Evolutionary conservation across 1,140 invertebrate genomes (phyloP).

Genomic region (Listronotus bonariensis): DNA sequence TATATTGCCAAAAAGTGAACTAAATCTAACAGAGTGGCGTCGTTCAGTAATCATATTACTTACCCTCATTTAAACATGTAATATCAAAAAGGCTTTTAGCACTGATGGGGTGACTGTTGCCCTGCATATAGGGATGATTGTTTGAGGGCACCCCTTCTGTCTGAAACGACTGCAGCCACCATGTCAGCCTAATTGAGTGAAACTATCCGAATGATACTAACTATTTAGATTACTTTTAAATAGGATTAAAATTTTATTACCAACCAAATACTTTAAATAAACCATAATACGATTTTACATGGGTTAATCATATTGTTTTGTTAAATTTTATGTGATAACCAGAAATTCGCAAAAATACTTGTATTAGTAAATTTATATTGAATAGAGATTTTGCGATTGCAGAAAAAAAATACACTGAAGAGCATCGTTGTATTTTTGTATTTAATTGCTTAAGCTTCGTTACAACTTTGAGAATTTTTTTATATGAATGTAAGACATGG

Average conservation of each 20-base stretch:
- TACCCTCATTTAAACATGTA: conserved; percentile 57
- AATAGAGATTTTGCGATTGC: too few relatives aligned
- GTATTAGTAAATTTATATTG: too few relatives aligned
- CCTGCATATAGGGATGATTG: conserved; percentile 42
- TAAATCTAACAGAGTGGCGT: conserved; percentile 24
- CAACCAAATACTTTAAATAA: not conserved
- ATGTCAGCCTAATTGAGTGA: conserved; percentile 45
- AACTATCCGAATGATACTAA: conserved; percentile 43
- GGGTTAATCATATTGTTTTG: not conserved
- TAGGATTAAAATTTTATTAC: conserved; percentile 23
- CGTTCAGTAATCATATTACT: conserved; percentile 56
- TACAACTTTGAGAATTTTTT: too few relatives aligned
- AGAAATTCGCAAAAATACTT: too few relatives aligned
- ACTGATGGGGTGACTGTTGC: conserved; percentile 45
- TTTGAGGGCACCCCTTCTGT: conserved; percentile 39
- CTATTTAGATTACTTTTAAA: conserved; percentile 46
- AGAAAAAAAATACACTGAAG: too few relatives aligned
- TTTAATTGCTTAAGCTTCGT: too few relatives aligned
- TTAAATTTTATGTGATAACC: conserved; percentile 35
- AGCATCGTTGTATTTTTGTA: too few relatives aligned
- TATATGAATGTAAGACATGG: too few relatives aligned
- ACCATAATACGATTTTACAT: not conserved
- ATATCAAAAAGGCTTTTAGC: conserved; percentile 57
- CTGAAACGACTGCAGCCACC: conserved; percentile 38
- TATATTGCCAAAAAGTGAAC: conserved; percentile 19